Base-by-base conservation (phyloP, 2,888 invertebrate genomes). In the Blomia tropicalis region DNA sequence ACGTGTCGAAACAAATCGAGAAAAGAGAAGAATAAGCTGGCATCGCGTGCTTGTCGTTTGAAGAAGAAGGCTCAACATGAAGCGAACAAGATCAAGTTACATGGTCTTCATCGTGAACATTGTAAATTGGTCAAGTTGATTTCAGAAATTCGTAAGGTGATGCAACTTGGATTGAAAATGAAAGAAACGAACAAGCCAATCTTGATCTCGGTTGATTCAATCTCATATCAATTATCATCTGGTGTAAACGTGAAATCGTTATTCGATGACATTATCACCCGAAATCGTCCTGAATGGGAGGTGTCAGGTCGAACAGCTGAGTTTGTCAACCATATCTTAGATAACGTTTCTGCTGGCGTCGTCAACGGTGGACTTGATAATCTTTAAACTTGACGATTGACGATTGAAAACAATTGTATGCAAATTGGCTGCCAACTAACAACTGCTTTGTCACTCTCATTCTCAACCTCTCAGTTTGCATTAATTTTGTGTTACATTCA, bases 1-100 rank as follows among this genome's bases (percentile, higher is more conserved):
- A 87, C 85, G 71, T 83, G 85, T 31, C 78, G 90, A 68, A 87
- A 89, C 14, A 89, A 87, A 73, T 88, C 90, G n/a, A 81, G 93
- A 62, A 93, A 93, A 75, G 95, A 96, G 75, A 95, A 96, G 74
- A 96, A 96, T 74, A 95, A 95, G 76, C 78, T 95, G 62, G 95
- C 96, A 11, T 95, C 95, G 0, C 79, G 95, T 66, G 95, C 93
- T 32, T 96, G 95, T 73, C 82, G 95, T 36, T 78, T 96, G 71
- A 96, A 96, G 80, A 96, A 96, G 76, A 96, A 95, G 77, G 96
- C 96, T 3, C 95, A 95, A 73, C 95, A 96, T 74, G 96, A 96
- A 76, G 95, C 96, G 1, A 95, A 95, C 73, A 96, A 96, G 77
- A 82, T 96, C 62, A 95, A 95, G 77, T 77, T 95, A 2, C 87